Base-by-base conservation (phyloP, 1,140 invertebrate genomes). In the Psilanteris sp. region DNA sequence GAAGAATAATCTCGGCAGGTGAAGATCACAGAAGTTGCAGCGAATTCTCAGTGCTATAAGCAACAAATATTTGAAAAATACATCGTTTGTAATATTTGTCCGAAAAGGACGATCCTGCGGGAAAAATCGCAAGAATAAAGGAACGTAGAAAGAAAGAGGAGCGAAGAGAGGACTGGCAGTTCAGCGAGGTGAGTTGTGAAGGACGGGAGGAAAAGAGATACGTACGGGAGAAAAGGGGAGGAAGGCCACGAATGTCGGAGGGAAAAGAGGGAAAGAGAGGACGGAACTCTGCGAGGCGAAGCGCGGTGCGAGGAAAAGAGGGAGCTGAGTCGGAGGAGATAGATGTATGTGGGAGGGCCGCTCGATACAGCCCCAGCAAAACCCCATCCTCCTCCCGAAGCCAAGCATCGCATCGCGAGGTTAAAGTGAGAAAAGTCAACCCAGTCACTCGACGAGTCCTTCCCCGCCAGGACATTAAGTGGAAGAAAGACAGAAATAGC, bases 381-480 rank as follows among this genome's bases (percentile, higher is more conserved):
- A 83, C 83, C 81, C 80, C 81, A 80, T 82, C 78, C 79, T 81
- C 84, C 80, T 79, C 81, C 80, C 81, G 78, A 87, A 88, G 84
- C 85, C 83, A 88, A 86, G 84, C 86, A 87, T 87, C 86, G 86
- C 84, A 87, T 87, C 86, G 85, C 81, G 84, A 87, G 83, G 84
- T 87, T 88, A 86, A 86, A 87, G 87, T 85, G 87, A 88, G 86
- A 88, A 88, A 88, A 87, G 86, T 87, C 87, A 87, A 87, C 83
- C 84, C 81, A 85, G 83, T 87, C 83, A 82, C 81, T 84, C 81
- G 76, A 76, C 61, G 82, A 82, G 82, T 85, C 80, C 83, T 86
- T 82, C 64, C 78, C 72, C 76, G 76, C 55, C 75, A 77, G 81
- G 83, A 83, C 79, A 83, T 80, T 72, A 64, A 36, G 79, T 68